These are phyloP conservation scores for Muricea muricata DNA, from an alignment of 92 coral and sea anemone genomes.

Conservation along the genomic window DNA sequence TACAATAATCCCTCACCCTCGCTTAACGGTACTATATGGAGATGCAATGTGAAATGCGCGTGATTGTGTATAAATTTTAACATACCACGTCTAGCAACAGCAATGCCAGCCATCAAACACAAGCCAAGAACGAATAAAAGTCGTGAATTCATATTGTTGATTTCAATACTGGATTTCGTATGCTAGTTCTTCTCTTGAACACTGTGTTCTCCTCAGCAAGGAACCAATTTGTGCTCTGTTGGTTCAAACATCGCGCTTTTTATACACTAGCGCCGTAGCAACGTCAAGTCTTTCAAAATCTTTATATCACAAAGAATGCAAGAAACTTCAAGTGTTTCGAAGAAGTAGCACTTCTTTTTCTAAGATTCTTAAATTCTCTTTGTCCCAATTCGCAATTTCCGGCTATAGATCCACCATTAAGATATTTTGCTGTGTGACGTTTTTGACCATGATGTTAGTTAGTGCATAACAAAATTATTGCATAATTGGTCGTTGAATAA, in stretches of 20 bases:
- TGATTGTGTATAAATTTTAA: no score
- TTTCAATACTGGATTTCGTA: neutral
- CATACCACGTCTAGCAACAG: neutral
- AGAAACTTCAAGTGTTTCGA: neutral
- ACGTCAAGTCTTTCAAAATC: neutral
- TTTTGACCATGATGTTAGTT: no score
- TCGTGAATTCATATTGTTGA: neutral
- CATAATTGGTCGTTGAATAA: no score
- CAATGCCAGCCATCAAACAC: neutral
- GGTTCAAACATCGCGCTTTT: neutral
- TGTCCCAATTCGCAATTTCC: neutral
- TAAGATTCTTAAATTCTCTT: neutral
- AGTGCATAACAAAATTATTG: no score
- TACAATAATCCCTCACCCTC: no score
- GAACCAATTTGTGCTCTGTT: no score
- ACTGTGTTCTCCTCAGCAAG: neutral
- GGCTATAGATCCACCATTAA: no score
- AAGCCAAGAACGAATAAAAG: neutral
- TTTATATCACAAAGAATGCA: neutral
- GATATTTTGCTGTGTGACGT: no score
- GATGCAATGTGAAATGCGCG: no score
- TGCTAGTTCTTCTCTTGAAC: neutral
- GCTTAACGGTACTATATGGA: no score
- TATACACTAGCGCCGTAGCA: neutral
- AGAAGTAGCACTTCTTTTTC: neutral